Evolutionary conservation across 2,113 vertebrate genomes (phyloP).

Genomic region (Balaeniceps rex): DNA sequence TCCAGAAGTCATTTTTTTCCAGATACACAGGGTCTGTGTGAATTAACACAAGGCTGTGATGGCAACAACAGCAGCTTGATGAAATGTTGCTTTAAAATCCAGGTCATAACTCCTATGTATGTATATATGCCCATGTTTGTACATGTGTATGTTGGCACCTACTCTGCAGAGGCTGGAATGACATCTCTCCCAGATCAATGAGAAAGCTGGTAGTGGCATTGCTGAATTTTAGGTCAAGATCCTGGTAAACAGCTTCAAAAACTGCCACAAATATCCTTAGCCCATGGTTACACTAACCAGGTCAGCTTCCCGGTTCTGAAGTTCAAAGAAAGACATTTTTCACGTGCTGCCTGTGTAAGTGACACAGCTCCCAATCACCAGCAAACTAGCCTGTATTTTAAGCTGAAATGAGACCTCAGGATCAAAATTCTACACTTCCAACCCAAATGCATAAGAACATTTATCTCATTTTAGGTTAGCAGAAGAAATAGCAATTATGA

Average conservation of each 20-base stretch:
- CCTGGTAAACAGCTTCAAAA: background rate
- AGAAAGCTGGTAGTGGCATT: background rate
- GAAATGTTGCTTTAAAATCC: background rate
- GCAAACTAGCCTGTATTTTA: background rate
- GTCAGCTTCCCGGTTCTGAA: background rate
- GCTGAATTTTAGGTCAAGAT: background rate
- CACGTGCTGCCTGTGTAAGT: background rate
- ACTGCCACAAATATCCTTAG: background rate
- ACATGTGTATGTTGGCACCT: background rate
- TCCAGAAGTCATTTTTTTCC: background rate
- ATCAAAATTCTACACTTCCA: background rate
- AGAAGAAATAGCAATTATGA: background rate
- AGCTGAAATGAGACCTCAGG: background rate
- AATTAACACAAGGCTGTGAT: background rate
- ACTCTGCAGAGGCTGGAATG: background rate
- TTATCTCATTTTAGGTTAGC: constrained; percentile 23
- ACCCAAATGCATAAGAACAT: background rate
- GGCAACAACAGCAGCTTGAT: background rate
- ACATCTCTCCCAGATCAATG: background rate
- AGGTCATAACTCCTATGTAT: background rate
- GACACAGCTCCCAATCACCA: background rate
- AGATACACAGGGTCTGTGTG: background rate
- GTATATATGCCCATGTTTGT: no score
- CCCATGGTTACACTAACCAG: background rate
- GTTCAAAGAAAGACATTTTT: background rate